Conservation (phyloP, 2,113 vertebrate genomes). For the Morone chrysops region DNA sequence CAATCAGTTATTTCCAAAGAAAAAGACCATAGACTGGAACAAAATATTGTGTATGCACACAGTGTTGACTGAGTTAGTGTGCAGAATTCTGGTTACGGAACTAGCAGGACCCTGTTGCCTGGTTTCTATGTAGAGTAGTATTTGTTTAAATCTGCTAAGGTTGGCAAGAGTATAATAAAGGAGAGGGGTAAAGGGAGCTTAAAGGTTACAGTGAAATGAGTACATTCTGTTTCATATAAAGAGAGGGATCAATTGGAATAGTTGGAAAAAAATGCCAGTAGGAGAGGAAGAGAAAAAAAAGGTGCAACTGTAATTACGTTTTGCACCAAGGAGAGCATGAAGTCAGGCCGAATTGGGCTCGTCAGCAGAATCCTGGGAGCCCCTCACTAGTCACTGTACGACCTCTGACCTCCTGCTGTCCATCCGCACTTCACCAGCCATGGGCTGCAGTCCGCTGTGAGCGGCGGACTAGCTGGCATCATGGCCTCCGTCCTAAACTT, state of each 20-base stretch:
- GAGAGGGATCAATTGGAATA: neutral
- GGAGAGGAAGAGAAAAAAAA: neutral
- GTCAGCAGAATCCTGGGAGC: constrained; percentile 74
- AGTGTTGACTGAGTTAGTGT: neutral
- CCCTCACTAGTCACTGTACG: constrained; percentile 73
- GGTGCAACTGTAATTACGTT: constrained; percentile 70
- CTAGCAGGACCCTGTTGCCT: neutral
- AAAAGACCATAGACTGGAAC: neutral
- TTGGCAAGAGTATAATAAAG: neutral
- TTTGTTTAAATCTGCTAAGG: neutral
- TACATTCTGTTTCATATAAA: neutral
- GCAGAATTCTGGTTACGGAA: neutral
- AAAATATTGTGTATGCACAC: neutral
- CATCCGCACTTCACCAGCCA: constrained; percentile 32
- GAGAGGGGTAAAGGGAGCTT: neutral
- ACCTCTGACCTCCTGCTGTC: constrained; percentile 75
- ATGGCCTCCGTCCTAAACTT: constrained; percentile 51
- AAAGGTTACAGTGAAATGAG: neutral
- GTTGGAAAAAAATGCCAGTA: neutral
- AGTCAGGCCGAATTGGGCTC: constrained; percentile 52
- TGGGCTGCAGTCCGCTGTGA: neutral
- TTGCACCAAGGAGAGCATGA: constrained; percentile 62
- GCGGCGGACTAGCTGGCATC: neutral
- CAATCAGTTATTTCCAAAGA: neutral
- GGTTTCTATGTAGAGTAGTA: neutral